Evolutionary conservation across 2,113 vertebrate genomes (phyloP).

Genomic region (Sapajus apella): DNA sequence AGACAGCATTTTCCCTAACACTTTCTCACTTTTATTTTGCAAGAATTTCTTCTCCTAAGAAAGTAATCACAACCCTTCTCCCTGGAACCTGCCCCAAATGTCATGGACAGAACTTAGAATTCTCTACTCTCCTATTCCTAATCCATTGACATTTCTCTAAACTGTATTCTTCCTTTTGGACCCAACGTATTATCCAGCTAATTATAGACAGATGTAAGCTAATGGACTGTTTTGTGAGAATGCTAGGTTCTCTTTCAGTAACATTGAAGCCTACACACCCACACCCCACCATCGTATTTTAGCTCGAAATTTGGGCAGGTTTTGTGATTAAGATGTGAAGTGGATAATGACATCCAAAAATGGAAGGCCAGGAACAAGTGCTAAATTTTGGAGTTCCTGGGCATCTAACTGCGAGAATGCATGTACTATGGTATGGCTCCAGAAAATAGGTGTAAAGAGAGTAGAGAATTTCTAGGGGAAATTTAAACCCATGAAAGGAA

Average conservation of each 20-base stretch:
- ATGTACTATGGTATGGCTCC: background rate
- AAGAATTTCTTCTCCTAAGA: background rate
- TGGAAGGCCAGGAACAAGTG: background rate
- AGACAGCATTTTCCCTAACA: background rate
- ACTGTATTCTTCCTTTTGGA: background rate
- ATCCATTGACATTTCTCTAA: background rate
- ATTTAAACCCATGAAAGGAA: background rate
- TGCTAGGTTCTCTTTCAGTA: background rate
- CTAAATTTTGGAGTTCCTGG: background rate
- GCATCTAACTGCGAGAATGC: background rate
- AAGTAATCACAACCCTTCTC: background rate
- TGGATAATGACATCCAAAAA: background rate
- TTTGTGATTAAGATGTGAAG: background rate
- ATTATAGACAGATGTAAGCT: background rate
- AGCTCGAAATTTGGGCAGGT: background rate
- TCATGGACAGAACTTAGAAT: background rate
- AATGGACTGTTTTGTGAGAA: background rate
- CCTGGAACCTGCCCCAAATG: background rate
- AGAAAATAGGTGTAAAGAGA: background rate
- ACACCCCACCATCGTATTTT: background rate
- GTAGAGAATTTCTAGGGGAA: constrained; percentile 13
- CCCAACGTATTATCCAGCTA: background rate
- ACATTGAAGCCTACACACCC: background rate
- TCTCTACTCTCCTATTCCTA: background rate
- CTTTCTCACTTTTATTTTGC: background rate